Conservation (phyloP, 53 echinoderm and acorn worm genomes). For the Paelopatides confundens region DNA sequence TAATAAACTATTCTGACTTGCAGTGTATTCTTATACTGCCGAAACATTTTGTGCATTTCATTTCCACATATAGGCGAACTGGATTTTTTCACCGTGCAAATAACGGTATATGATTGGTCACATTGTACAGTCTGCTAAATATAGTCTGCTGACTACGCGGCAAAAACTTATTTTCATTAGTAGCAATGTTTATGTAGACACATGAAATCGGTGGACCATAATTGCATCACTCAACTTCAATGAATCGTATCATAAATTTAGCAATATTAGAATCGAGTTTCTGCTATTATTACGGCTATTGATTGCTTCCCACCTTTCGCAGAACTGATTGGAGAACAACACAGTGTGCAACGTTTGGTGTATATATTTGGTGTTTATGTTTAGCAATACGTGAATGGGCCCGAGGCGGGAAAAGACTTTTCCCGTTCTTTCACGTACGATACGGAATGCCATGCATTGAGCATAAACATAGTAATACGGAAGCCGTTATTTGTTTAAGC, state of each 20-base stretch:
- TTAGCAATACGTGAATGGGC: neutral
- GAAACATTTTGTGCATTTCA: too few relatives aligned
- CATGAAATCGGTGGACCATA: neutral
- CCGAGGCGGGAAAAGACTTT: neutral
- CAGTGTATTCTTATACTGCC: too few relatives aligned
- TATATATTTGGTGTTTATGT: neutral
- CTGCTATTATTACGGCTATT: neutral
- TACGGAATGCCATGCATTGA: constrained; percentile 4
- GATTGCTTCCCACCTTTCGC: neutral
- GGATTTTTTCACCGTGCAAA: too few relatives aligned
- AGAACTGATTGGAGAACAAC: neutral
- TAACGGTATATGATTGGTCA: too few relatives aligned
- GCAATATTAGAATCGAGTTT: neutral
- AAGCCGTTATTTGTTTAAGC: constrained; percentile 40
- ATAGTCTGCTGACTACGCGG: too few relatives aligned
- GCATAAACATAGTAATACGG: neutral
- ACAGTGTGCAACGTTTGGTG: neutral
- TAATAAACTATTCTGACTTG: too few relatives aligned
- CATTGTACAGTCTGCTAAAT: too few relatives aligned
- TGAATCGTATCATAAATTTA: neutral
- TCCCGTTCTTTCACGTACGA: neutral
- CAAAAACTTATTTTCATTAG: too few relatives aligned
- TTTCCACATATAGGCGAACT: too few relatives aligned
- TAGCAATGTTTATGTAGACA: too few relatives aligned
- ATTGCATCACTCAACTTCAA: neutral